Base-by-base conservation (phyloP, 1,140 invertebrate species). In the Heliconius eleuchia region DNA sequence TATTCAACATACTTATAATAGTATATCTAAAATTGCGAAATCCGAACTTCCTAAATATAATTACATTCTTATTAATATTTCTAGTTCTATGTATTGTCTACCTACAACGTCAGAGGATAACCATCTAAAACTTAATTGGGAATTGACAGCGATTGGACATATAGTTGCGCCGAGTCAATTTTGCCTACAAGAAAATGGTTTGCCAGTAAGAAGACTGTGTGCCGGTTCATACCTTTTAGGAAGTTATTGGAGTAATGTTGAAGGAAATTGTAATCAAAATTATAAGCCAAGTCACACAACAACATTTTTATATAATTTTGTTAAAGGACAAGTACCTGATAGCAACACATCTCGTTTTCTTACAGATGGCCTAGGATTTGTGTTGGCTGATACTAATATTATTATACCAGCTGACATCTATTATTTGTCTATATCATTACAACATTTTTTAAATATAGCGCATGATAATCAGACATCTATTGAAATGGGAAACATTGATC, bases 331-430 rank as follows among this genome's bases (percentile, higher is more conserved):
- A 73, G 81, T 88, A 34, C 81, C 89, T 46, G 83, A 87, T 73
- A 88, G 90, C 72, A 84, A 85, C n/a, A 88, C 85, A 19, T 86
- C 87, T 8, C 78, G 79, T 66, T 95, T 95, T 86, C 84, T 95
- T n/a, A 91, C 86, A 7, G 83, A 89, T 76, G 91, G 91, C 23
- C 82, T 95, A 27, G 79, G 83, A 77, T 88, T 87, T 74, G 87
- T 93, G 30, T 55, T 93, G 77, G 71, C 87, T 85, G 85, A 94
- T 71, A 80, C 93, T 50, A 76, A 90, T 85, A 83, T 91, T 60
- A 83, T 95, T 30, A 92, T 95, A 50, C 93, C 95, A 37, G 94
- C 93, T 11, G 95, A 95, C 88, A 91, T 95, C 80, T 92, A 95
- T 82, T 95, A 95, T 77, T 86, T 95, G 74, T 94, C 95, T 4